A percentile compares a stretch with the other conserved stretches of the same genome.
Evolutionary conservation across 2,113 vertebrate genomes (phyloP).

Genomic region (Fulmarus glacialis): DNA sequence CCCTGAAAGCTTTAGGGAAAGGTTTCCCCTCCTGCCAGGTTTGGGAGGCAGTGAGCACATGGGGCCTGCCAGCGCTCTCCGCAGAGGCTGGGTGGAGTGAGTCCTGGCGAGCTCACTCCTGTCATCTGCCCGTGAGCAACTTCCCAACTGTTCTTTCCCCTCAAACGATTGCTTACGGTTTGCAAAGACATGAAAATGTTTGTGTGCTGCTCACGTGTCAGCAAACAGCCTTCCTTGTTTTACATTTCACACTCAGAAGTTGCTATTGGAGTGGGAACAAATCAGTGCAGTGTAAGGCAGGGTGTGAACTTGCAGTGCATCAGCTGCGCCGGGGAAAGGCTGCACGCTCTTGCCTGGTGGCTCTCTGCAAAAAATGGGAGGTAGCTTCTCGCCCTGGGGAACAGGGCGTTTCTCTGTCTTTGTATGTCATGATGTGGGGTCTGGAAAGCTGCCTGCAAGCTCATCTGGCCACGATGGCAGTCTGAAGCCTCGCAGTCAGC

Average conservation of each 20-base stretch:
- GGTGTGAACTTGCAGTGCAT: background rate
- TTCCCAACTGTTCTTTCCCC: background rate
- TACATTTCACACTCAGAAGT: background rate
- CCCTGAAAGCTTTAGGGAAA: background rate
- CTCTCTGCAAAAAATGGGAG: background rate
- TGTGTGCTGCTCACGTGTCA: background rate
- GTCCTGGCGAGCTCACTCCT: background rate
- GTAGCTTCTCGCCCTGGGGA: background rate
- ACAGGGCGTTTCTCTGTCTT: background rate
- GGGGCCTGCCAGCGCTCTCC: background rate
- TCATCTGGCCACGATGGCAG: background rate
- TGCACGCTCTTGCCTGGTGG: background rate
- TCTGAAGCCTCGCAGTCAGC: background rate
- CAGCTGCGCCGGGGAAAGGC: rapidly evolving
- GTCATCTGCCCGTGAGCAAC: background rate
- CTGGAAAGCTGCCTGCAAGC: background rate
- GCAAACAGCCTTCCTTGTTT: background rate
- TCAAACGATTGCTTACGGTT: background rate
- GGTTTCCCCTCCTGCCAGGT: background rate
- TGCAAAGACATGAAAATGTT: background rate
- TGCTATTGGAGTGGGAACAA: background rate
- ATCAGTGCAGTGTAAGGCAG: background rate
- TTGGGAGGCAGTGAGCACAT: background rate
- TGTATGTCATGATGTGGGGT: background rate
- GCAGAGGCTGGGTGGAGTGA: background rate